These are phyloP conservation scores for Carollia perspicillata DNA, from an alignment of 2,113 vertebrate species.

Conservation along the genomic window DNA sequence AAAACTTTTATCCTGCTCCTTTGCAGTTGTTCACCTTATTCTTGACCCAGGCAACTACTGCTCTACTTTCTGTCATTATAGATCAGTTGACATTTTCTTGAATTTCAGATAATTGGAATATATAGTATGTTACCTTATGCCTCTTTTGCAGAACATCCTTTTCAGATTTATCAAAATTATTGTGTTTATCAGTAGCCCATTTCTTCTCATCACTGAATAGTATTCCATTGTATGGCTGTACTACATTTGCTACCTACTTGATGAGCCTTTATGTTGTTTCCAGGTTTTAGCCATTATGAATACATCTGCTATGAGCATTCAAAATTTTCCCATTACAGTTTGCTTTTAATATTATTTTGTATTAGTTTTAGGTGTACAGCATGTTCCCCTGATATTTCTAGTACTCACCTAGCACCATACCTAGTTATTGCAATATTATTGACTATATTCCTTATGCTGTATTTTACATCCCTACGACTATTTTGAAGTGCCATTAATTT, in stretches of 20 bases:
- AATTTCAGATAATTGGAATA: slow-evolving; percentile 11
- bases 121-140: too few relatives aligned
- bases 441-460: neutral
- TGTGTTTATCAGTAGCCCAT: neutral
- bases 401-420: neutral
- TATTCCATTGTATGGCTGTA: neutral
- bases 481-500: slow-evolving; percentile 1
- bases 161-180: neutral
- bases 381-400: neutral
- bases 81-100: neutral
- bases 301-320: neutral
- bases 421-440: neutral
- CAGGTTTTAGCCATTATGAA: neutral
- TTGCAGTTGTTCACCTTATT: neutral
- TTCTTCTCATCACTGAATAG: neutral
- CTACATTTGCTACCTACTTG: neutral
- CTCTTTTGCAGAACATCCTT: neutral
- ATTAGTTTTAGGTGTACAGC: neutral
- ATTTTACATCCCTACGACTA: neutral
- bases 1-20: neutral
- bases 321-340: neutral
- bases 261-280: neutral
- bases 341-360: neutral
- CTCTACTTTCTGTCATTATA: neutral
- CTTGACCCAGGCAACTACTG: neutral